phyloP scores from a whole-genome alignment of 2,113 vertebrate genomes.

The Alexandromys fortis region DNA sequence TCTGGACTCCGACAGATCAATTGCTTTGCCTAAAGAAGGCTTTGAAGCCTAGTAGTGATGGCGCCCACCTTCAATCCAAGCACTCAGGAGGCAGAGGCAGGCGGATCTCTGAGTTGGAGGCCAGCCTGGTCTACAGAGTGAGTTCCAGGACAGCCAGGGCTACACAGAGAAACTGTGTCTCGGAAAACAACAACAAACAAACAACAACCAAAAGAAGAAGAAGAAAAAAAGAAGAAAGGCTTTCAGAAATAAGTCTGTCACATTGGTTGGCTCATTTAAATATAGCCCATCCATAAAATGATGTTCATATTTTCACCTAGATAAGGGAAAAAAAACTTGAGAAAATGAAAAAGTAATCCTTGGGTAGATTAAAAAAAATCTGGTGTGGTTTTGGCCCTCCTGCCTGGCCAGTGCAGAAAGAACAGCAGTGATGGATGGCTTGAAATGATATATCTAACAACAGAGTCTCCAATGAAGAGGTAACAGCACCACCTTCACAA shows the following conservation, averaged over 20 bases:
- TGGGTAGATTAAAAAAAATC: not conserved
- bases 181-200: not conserved
- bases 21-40: not conserved
- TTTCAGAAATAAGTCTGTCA: not conserved
- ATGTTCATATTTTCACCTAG: slow-evolving; percentile 25
- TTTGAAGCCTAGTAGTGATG: not conserved
- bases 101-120: not conserved
- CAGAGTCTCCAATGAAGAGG: not conserved
- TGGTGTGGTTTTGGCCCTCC: not conserved
- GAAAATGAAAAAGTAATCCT: slow-evolving; percentile 49
- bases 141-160: not conserved
- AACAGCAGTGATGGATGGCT: not conserved
- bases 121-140: not conserved
- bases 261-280: not conserved
- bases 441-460: not conserved
- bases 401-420: not conserved
- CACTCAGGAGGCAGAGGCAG: not conserved
- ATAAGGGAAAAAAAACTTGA: not conserved
- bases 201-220: not conserved
- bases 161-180: not conserved
- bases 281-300: not conserved
- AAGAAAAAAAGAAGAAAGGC: not conserved
- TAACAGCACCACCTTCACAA: not conserved
- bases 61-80: rapidly evolving
- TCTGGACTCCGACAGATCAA: not conserved